Evolutionary conservation across 2,797 vertebrate species (phyloP).

Genomic region (Margarornis squamiger): DNA sequence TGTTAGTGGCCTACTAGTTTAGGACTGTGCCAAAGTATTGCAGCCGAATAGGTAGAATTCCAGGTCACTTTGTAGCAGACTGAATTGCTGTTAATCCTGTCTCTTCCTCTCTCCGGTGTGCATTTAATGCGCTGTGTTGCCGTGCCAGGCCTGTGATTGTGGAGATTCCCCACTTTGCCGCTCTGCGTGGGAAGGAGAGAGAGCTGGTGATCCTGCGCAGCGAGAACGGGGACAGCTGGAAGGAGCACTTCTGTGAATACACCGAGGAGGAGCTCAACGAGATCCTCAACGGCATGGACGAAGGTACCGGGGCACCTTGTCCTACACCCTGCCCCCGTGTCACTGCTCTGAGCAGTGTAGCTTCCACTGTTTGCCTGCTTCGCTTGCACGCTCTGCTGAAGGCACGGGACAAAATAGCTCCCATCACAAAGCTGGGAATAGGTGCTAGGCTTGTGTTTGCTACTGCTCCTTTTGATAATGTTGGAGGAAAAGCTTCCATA

Average conservation of each 20-base stretch:
- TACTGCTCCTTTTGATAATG: neutral
- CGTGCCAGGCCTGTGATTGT: constrained; percentile 93
- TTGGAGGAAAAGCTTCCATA: neutral
- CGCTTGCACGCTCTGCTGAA: neutral
- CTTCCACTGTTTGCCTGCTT: neutral
- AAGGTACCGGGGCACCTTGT: constrained; percentile 77
- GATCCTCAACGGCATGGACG: constrained; percentile 96
- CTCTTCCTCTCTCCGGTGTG: constrained; percentile 20
- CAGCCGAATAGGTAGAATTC: constrained; percentile 64
- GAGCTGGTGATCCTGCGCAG: constrained; percentile 97
- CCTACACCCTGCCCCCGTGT: neutral
- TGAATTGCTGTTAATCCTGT: constrained; percentile 50
- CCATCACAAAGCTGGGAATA: neutral
- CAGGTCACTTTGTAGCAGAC: constrained; percentile 84
- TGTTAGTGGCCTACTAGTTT: neutral
- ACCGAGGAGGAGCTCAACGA: constrained; percentile 95
- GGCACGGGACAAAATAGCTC: neutral
- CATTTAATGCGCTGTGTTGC: constrained; percentile 65
- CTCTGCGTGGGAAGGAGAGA: constrained; percentile 91
- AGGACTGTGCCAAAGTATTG: neutral
- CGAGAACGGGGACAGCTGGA: constrained; percentile 97
- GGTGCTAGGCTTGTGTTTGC: neutral
- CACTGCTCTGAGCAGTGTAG: neutral
- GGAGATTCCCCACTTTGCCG: constrained; percentile 98
- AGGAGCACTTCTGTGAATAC: constrained; percentile 96